These are phyloP conservation scores for Mus spretus DNA, from an alignment of 2,797 vertebrate genomes.

Conservation along the genomic window DNA sequence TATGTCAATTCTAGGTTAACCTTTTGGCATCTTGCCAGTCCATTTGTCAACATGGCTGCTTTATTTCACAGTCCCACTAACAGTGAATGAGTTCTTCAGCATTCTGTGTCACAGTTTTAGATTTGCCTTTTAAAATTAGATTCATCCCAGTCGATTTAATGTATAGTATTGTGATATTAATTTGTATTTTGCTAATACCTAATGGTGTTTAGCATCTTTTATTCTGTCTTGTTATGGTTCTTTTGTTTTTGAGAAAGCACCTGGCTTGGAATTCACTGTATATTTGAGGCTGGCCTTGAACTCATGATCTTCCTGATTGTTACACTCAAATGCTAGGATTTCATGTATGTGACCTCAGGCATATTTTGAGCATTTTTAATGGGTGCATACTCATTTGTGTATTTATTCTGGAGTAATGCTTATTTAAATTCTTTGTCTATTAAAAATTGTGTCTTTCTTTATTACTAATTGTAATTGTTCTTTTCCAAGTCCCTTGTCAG, in stretches of 20 bases:
- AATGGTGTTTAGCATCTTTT: conserved; percentile 43
- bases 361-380: background rate
- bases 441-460: conserved; percentile 29
- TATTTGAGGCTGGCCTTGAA: background rate
- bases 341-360: background rate
- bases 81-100: background rate
- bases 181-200: conserved; percentile 11
- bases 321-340: background rate
- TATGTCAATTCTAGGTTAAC: conserved; percentile 26
- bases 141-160: conserved; percentile 33
- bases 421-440: conserved; percentile 6
- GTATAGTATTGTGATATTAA: conserved; percentile 38
- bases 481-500: background rate
- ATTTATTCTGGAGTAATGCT: conserved; percentile 11
- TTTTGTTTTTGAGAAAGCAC: background rate
- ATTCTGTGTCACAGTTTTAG: conserved; percentile 40
- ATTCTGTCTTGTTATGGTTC: background rate
- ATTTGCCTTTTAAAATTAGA: conserved; percentile 50
- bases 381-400: background rate
- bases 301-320: background rate
- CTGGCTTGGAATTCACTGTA: background rate
- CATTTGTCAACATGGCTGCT: background rate
- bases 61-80: background rate
- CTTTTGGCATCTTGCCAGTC: background rate
- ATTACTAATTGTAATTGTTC: conserved; percentile 17